Percentiles rank a stretch among this genome's conserved stretches.
These are phyloP conservation scores for Nomada flava DNA, from an alignment of 2,888 invertebrate genomes.

Conservation along the genomic window DNA sequence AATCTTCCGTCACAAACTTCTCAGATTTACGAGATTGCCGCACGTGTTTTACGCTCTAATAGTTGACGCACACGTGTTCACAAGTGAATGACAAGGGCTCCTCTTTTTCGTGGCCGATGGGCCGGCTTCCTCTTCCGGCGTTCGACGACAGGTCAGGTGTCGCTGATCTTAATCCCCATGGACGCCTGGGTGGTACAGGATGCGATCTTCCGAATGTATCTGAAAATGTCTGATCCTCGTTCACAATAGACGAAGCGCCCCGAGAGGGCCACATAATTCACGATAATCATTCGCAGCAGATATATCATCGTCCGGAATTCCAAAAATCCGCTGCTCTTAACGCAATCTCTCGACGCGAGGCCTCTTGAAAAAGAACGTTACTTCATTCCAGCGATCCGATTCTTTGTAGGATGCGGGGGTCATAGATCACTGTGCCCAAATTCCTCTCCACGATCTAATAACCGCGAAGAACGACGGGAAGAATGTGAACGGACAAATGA, in stretches of 20 bases:
- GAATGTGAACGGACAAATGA: slow-evolving; percentile 59
- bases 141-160: slow-evolving; percentile 71
- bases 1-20: not conserved
- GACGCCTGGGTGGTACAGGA: slow-evolving; percentile 67
- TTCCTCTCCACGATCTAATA: slow-evolving; percentile 60
- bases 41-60: slow-evolving; percentile 64
- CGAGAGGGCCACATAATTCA: slow-evolving; percentile 11
- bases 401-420: slow-evolving; percentile 34
- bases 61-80: slow-evolving; percentile 67
- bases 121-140: slow-evolving; percentile 73
- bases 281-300: slow-evolving; percentile 21
- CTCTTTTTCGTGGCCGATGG: slow-evolving; percentile 49
- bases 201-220: slow-evolving; percentile 59
- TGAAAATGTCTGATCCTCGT: slow-evolving; percentile 1
- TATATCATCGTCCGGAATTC: not conserved
- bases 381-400: slow-evolving; percentile 21
- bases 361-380: slow-evolving; percentile 7
- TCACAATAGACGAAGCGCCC: slow-evolving; percentile 20
- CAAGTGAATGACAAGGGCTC: slow-evolving; percentile 57
- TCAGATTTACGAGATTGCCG: slow-evolving; percentile 53
- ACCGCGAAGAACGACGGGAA: slow-evolving; percentile 57
- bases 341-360: not conserved
- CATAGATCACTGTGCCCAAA: slow-evolving; percentile 44
- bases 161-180: slow-evolving; percentile 69
- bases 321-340: not conserved